These are phyloP conservation scores for Nipponia nippon DNA, from an alignment of 2,113 vertebrate species.

Conservation along the genomic window DNA sequence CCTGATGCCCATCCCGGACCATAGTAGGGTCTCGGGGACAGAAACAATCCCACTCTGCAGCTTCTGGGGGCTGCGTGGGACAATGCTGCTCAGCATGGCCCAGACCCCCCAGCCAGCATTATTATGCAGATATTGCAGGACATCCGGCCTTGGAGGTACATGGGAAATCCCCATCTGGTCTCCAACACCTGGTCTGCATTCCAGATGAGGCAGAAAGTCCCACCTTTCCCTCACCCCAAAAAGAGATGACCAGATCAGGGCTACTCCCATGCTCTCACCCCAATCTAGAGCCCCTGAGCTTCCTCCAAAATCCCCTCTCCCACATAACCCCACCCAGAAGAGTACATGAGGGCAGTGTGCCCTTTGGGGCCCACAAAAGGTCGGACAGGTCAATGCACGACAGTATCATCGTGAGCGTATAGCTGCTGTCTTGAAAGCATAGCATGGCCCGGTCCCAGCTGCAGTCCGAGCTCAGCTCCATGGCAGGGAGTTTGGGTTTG, in stretches of 20 bases:
- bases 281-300: not conserved
- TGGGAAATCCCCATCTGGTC: not conserved
- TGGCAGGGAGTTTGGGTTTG: not conserved
- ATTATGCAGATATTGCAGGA: not conserved
- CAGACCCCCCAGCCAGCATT: not conserved
- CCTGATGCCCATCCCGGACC: not conserved
- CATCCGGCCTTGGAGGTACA: not conserved
- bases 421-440: not conserved
- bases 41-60: not conserved
- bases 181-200: not conserved
- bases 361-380: not conserved
- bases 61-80: not conserved
- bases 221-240: not conserved
- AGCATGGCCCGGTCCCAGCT: not conserved
- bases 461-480: accelerated
- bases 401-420: not conserved
- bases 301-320: not conserved
- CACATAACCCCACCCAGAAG: not conserved
- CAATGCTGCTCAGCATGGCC: not conserved
- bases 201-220: not conserved
- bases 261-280: not conserved
- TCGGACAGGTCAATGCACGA: not conserved
- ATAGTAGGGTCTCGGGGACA: not conserved
- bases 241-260: not conserved
- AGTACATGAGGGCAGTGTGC: not conserved